phyloP scores from a whole-genome alignment of 2,888 invertebrate species.

The Epistrophella euchroma region DNA sequence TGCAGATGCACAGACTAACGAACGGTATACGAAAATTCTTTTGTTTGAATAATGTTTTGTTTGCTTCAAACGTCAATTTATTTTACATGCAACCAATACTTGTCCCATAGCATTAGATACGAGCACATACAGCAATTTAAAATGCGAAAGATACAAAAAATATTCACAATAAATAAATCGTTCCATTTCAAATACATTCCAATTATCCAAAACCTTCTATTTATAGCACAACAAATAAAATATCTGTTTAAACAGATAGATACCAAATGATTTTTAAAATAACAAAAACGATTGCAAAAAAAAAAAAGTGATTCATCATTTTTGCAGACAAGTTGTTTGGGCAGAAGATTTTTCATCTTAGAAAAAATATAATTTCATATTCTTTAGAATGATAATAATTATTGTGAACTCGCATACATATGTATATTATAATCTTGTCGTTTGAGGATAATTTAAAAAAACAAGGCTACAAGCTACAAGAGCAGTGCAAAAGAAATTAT shows the following conservation, averaged over 20 bases:
- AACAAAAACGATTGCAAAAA: constrained; percentile 15
- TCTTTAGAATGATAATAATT: constrained; percentile 19
- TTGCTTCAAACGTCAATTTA: constrained; percentile 1
- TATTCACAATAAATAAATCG: constrained; percentile 20
- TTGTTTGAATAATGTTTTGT: not conserved
- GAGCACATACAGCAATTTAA: not conserved
- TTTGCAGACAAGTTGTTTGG: constrained; percentile 38
- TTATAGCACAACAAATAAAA: not conserved
- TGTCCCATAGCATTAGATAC: not conserved
- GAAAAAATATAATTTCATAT: constrained; percentile 4
- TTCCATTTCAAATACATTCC: constrained; percentile 29
- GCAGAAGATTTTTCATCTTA: constrained; percentile 24
- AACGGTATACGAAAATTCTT: not conserved
- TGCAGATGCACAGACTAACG: not conserved
- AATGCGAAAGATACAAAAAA: not conserved
- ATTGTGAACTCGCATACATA: constrained; percentile 16
- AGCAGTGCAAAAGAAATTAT: not conserved
- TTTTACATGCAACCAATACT: constrained; percentile 2
- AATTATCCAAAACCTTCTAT: constrained; percentile 37
- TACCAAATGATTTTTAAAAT: constrained; percentile 16
- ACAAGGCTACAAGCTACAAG: constrained; percentile 8
- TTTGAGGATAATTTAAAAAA: constrained; percentile 18
- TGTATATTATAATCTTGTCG: constrained; percentile 20
- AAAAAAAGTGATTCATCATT: constrained; percentile 38
- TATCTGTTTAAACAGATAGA: constrained; percentile 30